Percentiles rank a stretch among this genome's conserved stretches.
These are phyloP conservation scores for Strigamia crassipes DNA, from an alignment of 2,888 invertebrate genomes.

Conservation along the genomic window DNA sequence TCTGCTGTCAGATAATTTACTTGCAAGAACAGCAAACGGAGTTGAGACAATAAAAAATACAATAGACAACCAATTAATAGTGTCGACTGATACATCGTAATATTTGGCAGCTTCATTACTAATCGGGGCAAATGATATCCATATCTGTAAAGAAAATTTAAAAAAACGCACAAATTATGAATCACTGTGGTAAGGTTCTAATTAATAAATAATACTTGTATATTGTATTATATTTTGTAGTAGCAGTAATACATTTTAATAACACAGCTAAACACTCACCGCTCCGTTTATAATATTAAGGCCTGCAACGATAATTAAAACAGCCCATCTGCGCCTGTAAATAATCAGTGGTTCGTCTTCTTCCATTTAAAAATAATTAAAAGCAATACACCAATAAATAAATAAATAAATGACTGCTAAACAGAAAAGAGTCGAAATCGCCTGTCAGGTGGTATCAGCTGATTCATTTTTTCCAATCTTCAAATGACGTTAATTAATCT, in stretches of 20 bases:
- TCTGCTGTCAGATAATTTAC: conserved; percentile 32
- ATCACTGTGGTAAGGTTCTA: too few species aligned
- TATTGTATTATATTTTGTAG: too few species aligned
- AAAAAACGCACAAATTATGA: background rate
- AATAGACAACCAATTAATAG: conserved; percentile 46
- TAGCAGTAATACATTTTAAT: too few species aligned
- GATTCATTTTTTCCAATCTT: background rate
- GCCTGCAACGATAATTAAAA: conserved; percentile 37
- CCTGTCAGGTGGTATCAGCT: background rate
- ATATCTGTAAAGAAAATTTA: conserved; percentile 43
- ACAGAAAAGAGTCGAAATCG: background rate
- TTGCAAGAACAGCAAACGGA: conserved; percentile 43
- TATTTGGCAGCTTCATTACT: conserved; percentile 42
- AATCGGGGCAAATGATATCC: conserved; percentile 46
- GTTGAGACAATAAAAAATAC: conserved; percentile 46
- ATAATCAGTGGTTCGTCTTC: background rate
- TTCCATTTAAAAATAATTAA: background rate
- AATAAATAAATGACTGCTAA: background rate
- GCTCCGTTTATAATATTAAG: conserved; percentile 45
- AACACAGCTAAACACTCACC: background rate
- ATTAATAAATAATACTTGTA: too few species aligned
- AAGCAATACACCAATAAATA: background rate
- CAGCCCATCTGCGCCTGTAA: conserved; percentile 45
- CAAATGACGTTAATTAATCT: background rate
- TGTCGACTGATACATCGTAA: conserved; percentile 1